Evolutionary conservation across 2,888 invertebrate species (phyloP).

Genomic region (Dasysyrphus albostriatus): DNA sequence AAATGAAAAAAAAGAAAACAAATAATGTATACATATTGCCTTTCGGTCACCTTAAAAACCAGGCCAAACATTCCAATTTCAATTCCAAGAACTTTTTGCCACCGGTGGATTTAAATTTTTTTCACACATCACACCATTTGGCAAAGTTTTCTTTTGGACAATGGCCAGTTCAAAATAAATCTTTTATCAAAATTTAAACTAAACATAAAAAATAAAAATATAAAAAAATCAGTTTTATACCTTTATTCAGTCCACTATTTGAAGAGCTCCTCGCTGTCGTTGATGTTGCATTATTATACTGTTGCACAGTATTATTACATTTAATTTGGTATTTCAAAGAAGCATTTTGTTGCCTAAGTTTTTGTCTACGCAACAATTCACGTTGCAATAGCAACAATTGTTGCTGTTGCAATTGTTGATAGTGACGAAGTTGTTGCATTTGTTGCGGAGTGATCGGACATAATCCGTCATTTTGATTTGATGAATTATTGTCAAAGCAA

Average conservation of each 20-base stretch:
- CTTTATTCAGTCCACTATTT: conserved; percentile 65
- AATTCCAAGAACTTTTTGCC: conserved; percentile 42
- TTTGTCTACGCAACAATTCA: conserved; percentile 83
- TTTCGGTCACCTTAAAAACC: conserved; percentile 54
- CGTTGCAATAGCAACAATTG: conserved; percentile 83
- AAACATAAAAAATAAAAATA: conserved; percentile 33
- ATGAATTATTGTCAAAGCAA: conserved; percentile 40
- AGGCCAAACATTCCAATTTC: conserved; percentile 72
- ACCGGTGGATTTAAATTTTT: conserved; percentile 50
- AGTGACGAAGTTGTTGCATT: conserved; percentile 85
- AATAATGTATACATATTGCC: not conserved
- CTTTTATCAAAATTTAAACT: conserved; percentile 16
- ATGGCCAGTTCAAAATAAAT: conserved; percentile 53
- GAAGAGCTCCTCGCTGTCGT: conserved; percentile 49
- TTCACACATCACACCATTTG: conserved; percentile 39
- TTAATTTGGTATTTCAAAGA: conserved; percentile 45
- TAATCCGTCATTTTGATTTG: conserved; percentile 43
- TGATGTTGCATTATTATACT: conserved; percentile 36
- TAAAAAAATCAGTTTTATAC: conserved; percentile 53
- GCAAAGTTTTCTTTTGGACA: conserved; percentile 54
- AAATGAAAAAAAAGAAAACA: not conserved
- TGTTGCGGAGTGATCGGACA: conserved; percentile 86
- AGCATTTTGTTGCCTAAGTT: conserved; percentile 81
- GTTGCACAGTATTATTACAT: conserved; percentile 55
- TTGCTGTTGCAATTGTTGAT: conserved; percentile 83